These are phyloP conservation scores for Alexandromys fortis DNA, from an alignment of 2,113 vertebrate species.

Conservation along the genomic window DNA sequence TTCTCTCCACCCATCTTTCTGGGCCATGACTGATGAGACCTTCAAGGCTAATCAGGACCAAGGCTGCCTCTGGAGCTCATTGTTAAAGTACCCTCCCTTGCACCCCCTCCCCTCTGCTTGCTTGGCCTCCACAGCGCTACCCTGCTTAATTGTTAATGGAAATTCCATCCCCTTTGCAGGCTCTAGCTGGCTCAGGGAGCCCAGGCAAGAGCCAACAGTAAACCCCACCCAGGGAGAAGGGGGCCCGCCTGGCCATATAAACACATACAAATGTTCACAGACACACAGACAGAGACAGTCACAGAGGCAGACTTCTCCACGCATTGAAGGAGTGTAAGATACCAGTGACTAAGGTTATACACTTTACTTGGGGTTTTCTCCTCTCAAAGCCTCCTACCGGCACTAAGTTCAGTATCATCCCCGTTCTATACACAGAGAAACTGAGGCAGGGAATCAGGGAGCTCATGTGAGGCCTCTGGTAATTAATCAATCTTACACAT, in stretches of 20 bases:
- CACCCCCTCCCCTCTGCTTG: background rate
- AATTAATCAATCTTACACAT: background rate
- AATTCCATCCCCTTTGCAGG: slow-evolving; percentile 78
- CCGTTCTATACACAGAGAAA: background rate
- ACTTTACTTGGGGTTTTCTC: background rate
- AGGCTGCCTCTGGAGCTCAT: background rate
- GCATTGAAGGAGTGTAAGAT: slow-evolving; percentile 41
- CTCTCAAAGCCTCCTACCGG: background rate
- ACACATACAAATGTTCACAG: background rate
- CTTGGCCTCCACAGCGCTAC: slow-evolving; percentile 61
- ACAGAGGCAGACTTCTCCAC: background rate
- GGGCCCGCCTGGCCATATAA: slow-evolving; percentile 30
- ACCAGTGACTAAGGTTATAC: background rate
- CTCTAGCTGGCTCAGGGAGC: slow-evolving; percentile 66
- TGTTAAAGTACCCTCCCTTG: background rate
- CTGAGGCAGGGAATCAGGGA: background rate
- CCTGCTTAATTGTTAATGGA: slow-evolving; percentile 83
- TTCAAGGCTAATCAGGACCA: background rate
- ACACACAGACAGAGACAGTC: background rate
- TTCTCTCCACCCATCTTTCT: slow-evolving; percentile 31
- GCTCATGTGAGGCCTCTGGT: background rate
- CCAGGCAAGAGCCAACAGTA: slow-evolving; percentile 63
- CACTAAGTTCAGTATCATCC: background rate
- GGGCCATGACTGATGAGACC: slow-evolving; percentile 45
- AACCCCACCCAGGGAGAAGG: slow-evolving; percentile 60